Evolutionary conservation across 2,888 invertebrate genomes (phyloP), one percentile per base, ranked within the genome.

Genomic region (Synergus japonicus): DNA sequence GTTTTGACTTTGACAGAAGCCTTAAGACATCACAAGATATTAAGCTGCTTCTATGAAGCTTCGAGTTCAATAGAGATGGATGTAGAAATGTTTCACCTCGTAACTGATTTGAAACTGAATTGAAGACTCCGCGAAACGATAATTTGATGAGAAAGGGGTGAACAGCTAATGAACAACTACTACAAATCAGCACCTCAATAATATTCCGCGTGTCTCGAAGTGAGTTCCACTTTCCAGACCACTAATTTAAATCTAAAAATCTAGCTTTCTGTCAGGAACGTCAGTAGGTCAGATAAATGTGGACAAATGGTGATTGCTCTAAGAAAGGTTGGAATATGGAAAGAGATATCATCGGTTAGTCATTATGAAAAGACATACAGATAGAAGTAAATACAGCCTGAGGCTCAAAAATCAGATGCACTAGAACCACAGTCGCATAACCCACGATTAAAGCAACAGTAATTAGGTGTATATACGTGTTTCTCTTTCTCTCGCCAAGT

Each of bases 381-480:
- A 66, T 77, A 73, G 78, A 76, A 77, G 81, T 79, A 81, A 82
- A 86, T 77, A 82, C 85, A 86, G 83, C 82, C 63, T 73, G 73
- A 83, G 85, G 84, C 83, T 83, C 82, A 82, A 85, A 79, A 86
- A 81, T 85, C 83, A 83, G 83, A 88, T 88, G 88, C 88, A 88
- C 85, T 88, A 87, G 86, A 85, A 86, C 84, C 84, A 88, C 87
- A 87, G 87, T 86, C 86, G 86, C 87, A 88, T 86, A 85, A 88
- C 83, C 86, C 85, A 89, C 88, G 87, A 88, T 83, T 87, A 87
- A 88, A 88, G 87, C 88, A 87, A 88, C 87, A 87, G 83, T 87
- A 87, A 88, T 85, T 85, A 84, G 80, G 85, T 87, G 87, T 85
- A 80, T 83, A 79, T 85, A 82, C 82, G 80, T 83, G 82, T 80